Base-by-base conservation (phyloP, 23 tunicate genomes). In the Styela plicata region DNA sequence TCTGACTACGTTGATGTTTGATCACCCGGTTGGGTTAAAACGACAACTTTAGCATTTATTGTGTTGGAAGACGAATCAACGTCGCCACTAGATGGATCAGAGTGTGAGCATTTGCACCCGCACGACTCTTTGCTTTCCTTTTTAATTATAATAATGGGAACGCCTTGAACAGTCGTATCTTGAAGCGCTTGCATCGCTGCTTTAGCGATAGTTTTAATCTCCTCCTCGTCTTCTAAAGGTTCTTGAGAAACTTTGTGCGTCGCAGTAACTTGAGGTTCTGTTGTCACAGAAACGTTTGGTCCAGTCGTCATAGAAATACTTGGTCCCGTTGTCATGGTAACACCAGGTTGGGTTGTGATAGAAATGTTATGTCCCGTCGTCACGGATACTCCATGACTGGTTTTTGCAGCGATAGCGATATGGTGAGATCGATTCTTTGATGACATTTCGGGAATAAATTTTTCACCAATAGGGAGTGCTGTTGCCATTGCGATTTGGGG, bases 101-200 rank as follows among this genome's bases (percentile, higher is more conserved):
- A 26, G 23, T 74, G 66, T 63, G 53, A 71, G 37, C 91, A 87
- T 31, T 90, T 86, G 73, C 97, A 91, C 31, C 84, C 79, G 78
- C 90, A 91, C 35, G 73, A 52, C 63, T 83, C 90, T 33, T 79
- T 75, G 1, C 91, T 83, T 66, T 91, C 97, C 83, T 91, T 78
- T 67, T 91, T 86, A n/a, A 91, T 91, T 44, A 91, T 86, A 30
- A 91, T 89, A 31, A 91, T 86, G 2, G 97, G 97, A 22, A 83
- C 87, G 19, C 97, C 97, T 52, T 86, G 78, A 31, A 91, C 66
- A 17, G 65, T 33, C 18, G 33, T 44, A 21, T 76, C 64, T 53
- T 76, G 25, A 1, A 76, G 23, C 28, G 91, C 97, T 67, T 87
- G 87, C 89, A 91, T 91, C 20, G 97, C 97, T 19, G 84, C 89